phyloP scores from a whole-genome alignment of 2,797 vertebrate genomes.

The Steatocranus sp. region DNA sequence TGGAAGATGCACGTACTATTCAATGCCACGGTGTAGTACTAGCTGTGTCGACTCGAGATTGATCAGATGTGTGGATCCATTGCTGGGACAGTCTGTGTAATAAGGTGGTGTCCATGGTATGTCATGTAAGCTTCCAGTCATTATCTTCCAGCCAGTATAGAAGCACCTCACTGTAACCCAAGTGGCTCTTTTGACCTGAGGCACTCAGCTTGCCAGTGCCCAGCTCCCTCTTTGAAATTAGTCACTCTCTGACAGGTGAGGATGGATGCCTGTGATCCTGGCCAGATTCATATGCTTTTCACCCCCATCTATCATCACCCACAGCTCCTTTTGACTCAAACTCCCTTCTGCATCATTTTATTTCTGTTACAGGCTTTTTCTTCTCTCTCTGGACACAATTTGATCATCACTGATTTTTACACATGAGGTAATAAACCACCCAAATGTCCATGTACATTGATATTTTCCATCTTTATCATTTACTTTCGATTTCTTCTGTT shows the following conservation, averaged over 20 bases:
- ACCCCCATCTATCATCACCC: conserved; percentile 62
- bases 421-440: background rate
- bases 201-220: conserved; percentile 50
- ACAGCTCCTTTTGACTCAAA: conserved; percentile 45
- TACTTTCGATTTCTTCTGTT: background rate
- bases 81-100: conserved; percentile 35
- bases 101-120: conserved; percentile 35
- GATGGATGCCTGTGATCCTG: conserved; percentile 63
- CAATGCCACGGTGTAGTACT: background rate
- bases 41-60: conserved; percentile 20
- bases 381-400: background rate
- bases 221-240: conserved; percentile 61
- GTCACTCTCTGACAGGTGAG: conserved; percentile 67
- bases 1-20: background rate
- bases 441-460: background rate
- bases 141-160: conserved; percentile 59
- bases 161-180: conserved; percentile 55
- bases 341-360: conserved; percentile 23
- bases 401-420: conserved; percentile 12
- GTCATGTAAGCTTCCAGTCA: conserved; percentile 57
- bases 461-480: background rate
- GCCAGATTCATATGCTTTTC: conserved; percentile 59
- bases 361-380: conserved; percentile 26
- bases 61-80: conserved; percentile 45
- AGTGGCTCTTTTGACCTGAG: conserved; percentile 55